Conservation (phyloP, 64 coral and sea anemone genomes). For the Stylophora pistillata region DNA sequence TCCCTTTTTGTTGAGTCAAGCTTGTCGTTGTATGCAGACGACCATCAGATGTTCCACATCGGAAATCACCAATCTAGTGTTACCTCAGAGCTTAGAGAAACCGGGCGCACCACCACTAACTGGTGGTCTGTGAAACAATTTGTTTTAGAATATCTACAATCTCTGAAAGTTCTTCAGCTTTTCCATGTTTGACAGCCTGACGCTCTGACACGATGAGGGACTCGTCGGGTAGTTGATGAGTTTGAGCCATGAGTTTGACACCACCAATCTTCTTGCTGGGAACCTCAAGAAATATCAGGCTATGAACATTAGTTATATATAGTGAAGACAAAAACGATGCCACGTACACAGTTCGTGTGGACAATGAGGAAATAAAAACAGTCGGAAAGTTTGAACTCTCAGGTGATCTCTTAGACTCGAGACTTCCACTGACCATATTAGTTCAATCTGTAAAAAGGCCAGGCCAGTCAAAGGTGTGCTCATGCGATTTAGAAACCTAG, state of each 20-base stretch:
- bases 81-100: conserved; percentile 6
- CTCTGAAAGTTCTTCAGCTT: too few relatives aligned
- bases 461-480: too few relatives aligned
- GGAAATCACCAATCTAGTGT: conserved; percentile 15
- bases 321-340: not conserved
- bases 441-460: too few relatives aligned
- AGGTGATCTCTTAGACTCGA: conserved; percentile 12
- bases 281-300: conserved; percentile 35
- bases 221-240: too few relatives aligned
- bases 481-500: conserved; percentile 12
- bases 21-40: conserved; percentile 50
- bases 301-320: conserved; percentile 17
- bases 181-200: too few relatives aligned
- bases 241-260: too few relatives aligned
- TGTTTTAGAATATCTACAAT: too few relatives aligned
- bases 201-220: too few relatives aligned
- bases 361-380: conserved; percentile 13
- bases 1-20: not conserved
- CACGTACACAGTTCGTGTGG: not conserved
- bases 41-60: conserved; percentile 42
- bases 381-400: conserved; percentile 7
- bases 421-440: conserved; percentile 13
- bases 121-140: too few relatives aligned
- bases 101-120: not conserved
- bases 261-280: conserved; percentile 43